Evolutionary conservation across 2,797 vertebrate genomes (phyloP), one percentile per base, ranked within the genome.

Genomic region (Distichodus sexfasciatus): DNA sequence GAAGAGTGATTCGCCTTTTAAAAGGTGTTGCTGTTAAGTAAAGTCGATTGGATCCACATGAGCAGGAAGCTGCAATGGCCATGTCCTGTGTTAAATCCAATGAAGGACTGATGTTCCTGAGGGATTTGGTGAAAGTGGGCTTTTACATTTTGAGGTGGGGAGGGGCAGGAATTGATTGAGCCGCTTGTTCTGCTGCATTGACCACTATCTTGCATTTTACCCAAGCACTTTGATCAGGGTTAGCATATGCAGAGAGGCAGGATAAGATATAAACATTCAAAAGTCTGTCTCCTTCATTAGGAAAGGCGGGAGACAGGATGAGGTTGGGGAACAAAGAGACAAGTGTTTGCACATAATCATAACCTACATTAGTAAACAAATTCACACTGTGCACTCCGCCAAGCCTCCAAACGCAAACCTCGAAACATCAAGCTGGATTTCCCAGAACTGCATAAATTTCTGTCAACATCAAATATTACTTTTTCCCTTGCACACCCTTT

Each of bases 121-220:
- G 66, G 51, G 77, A 74, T 76, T 79, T 63, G 47, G 40, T 54
- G 58, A 65, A 73, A 59, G 59, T 38, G 21, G 48, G 59, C 41
- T 66, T 76, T 64, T 70, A 53, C 72, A 57, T 77, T 71, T 63
- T 54, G 35, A 26, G 46, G 47, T 40, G 29, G 3, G 23, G 63
- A 40, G 46, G 64, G 60, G 76, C 38, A 24, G 24, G 61, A 66
- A 79, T 79, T 72, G 72, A 79, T 79, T 79, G 72, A 69, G 75
- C 53, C 69, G 72, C 75, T 79, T 79, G 72, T 75, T 79, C 55
- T 75, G 59, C 53, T 44, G 58, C 72, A 70, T 66, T 77, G 75
- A 77, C 72, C 72, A 59, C 50, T 65, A 68, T 35, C 72, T 48
- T 73, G 33, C 51, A 66, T 74, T 67, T 67, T 72, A 58, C 47